A percentile compares a stretch with the other conserved stretches of the same genome.
phyloP scores from a whole-genome alignment of 2,797 vertebrate genomes.

The Pantherophis vulpinus region DNA sequence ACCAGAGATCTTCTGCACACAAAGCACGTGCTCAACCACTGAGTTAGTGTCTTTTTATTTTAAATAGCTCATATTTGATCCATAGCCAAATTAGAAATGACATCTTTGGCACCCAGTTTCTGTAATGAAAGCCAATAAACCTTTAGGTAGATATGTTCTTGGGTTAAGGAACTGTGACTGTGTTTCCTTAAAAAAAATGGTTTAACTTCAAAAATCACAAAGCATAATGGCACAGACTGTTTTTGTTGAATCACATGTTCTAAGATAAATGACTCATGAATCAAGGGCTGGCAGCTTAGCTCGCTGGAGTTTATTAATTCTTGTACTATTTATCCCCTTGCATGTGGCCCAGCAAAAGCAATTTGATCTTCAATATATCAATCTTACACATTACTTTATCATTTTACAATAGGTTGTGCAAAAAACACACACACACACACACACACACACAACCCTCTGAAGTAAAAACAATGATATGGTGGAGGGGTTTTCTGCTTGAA shows the following conservation, averaged over 20 bases:
- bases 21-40: not conserved
- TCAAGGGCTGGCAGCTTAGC: conserved; percentile 29
- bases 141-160: not conserved
- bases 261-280: conserved; percentile 30
- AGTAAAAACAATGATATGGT: not conserved
- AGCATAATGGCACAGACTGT: not conserved
- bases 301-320: conserved; percentile 27
- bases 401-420: conserved; percentile 22
- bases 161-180: not conserved
- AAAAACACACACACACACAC: no score
- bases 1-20: not conserved
- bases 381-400: not conserved
- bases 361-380: conserved; percentile 2
- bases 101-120: conserved; percentile 5
- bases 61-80: not conserved
- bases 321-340: not conserved
- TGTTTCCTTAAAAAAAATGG: conserved; percentile 41
- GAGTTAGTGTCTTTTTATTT: not conserved
- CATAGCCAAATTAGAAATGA: not conserved
- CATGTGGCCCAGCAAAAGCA: conserved; percentile 25
- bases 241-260: conserved; percentile 29
- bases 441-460: not conserved
- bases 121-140: conserved; percentile 3
- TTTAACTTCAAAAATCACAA: not conserved
- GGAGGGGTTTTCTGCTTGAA: conserved; percentile 16